phyloP scores from a whole-genome alignment of 2,797 vertebrate genomes.

The Otolemur crassicaudatus region DNA sequence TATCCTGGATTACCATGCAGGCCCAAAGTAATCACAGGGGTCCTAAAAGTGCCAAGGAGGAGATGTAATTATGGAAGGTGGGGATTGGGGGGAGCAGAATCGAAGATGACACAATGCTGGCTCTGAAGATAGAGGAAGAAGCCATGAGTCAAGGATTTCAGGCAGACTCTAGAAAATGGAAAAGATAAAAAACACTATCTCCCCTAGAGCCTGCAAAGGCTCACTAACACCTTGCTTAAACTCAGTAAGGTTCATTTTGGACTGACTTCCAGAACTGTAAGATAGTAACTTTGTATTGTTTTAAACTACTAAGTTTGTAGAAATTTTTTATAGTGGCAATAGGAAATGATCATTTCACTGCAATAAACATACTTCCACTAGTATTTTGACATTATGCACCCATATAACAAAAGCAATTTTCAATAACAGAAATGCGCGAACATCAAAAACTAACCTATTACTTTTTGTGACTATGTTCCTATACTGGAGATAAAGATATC shows the following conservation, averaged over 20 bases:
- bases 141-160: background rate
- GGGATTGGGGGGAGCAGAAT: background rate
- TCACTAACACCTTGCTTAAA: background rate
- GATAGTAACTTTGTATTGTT: background rate
- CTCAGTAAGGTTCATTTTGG: background rate
- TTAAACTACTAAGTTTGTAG: background rate
- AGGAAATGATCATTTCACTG: conserved; percentile 36
- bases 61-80: background rate
- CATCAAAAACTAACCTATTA: background rate
- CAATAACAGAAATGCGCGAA: background rate
- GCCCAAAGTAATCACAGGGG: background rate
- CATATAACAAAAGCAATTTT: conserved; percentile 24
- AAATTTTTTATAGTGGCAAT: background rate
- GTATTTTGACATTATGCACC: background rate
- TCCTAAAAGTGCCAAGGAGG: background rate
- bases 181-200: background rate
- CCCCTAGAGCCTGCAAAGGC: background rate
- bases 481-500: conserved; percentile 35
- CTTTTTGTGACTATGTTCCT: background rate
- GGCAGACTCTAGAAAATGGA: background rate
- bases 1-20: background rate
- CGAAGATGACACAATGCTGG: background rate
- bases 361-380: background rate
- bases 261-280: conserved; percentile 35
- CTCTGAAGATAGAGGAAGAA: background rate